Percentiles rank a stretch among this genome's conserved stretches.
Evolutionary conservation across 2,113 vertebrate genomes (phyloP).

Genomic region (Lycaon pictus): DNA sequence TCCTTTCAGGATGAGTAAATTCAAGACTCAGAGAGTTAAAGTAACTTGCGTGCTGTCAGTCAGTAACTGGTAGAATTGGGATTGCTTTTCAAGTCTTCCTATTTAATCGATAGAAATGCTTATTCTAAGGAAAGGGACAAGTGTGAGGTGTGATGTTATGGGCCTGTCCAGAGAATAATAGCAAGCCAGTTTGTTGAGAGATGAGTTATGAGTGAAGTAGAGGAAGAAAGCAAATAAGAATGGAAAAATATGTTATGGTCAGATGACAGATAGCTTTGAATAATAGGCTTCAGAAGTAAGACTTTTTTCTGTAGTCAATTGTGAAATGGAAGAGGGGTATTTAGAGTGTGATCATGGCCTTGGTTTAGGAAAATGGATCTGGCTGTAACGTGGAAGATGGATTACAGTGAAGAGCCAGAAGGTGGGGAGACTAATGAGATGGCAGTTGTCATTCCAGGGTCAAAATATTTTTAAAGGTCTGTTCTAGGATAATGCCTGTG

Average conservation of each 20-base stretch:
- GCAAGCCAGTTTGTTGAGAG: neutral
- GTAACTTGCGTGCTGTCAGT: neutral
- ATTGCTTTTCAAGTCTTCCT: neutral
- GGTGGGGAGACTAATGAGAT: slow-evolving; percentile 37
- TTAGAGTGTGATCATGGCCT: neutral
- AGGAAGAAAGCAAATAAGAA: neutral
- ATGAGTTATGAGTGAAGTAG: neutral
- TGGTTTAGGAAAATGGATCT: slow-evolving; percentile 3
- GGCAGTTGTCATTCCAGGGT: neutral
- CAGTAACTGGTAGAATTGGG: neutral
- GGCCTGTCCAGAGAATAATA: neutral
- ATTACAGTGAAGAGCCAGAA: neutral
- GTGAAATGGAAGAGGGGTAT: neutral
- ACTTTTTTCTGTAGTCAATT: neutral
- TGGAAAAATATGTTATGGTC: slow-evolving; percentile 3
- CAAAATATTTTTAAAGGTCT: neutral
- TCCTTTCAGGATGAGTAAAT: slow-evolving; percentile 19
- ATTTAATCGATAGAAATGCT: slow-evolving; percentile 2
- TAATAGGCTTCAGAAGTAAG: neutral
- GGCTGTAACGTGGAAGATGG: neutral
- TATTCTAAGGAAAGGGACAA: slow-evolving; percentile 1
- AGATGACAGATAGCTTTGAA: neutral
- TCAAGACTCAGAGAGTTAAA: slow-evolving; percentile 37
- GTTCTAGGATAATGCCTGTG: neutral
- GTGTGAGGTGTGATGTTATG: neutral